These are phyloP conservation scores for Oryzias javanicus DNA, from an alignment of 2,113 vertebrate genomes.

Conservation along the genomic window DNA sequence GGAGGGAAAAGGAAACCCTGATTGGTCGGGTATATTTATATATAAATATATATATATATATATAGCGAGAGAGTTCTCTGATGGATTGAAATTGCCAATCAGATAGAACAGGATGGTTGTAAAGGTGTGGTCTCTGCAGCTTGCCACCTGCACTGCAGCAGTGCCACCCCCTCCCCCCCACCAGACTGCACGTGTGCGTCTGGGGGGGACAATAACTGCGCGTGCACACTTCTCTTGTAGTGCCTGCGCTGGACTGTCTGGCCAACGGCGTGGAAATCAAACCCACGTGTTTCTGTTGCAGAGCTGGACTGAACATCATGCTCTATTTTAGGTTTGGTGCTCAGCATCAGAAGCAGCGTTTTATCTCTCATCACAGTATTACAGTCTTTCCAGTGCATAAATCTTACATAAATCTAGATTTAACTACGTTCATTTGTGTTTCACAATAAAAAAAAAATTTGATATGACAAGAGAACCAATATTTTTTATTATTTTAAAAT, in stretches of 20 bases:
- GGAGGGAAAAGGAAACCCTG: no score
- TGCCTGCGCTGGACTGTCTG: neutral
- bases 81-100: neutral
- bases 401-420: no score
- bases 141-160: constrained; percentile 67
- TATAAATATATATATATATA: no score
- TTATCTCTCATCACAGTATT: neutral
- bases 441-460: no score
- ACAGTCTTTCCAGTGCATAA: no score
- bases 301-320: constrained; percentile 69
- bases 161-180: constrained; percentile 18
- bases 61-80: no score
- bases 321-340: constrained; percentile 34
- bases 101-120: neutral
- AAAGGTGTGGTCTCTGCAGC: constrained; percentile 58
- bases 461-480: no score
- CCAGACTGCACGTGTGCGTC: constrained; percentile 14
- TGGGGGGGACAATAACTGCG: constrained; percentile 4
- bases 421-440: no score
- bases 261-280: constrained; percentile 7
- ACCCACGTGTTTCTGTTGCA: constrained; percentile 71
- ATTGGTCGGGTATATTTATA: no score
- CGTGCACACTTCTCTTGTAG: neutral
- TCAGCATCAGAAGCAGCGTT: neutral
- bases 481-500: no score